These are phyloP conservation scores for Atrichornis clamosus DNA, from an alignment of 2,113 vertebrate species.

Conservation along the genomic window DNA sequence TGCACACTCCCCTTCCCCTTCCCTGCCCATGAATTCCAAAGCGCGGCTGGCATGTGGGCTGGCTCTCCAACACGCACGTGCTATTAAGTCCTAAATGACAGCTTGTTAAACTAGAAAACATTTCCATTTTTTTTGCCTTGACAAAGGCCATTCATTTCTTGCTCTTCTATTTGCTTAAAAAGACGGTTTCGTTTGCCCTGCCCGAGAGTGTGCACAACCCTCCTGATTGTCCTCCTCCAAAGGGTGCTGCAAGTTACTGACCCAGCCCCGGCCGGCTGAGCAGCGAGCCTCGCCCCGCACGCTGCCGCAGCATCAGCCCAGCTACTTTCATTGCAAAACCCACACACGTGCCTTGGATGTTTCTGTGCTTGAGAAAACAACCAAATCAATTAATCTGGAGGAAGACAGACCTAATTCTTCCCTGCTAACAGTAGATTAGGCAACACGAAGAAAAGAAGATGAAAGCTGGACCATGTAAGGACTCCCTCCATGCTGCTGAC, in stretches of 20 bases:
- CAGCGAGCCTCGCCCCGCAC: neutral
- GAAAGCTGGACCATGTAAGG: neutral
- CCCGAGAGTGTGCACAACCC: neutral
- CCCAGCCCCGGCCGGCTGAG: neutral
- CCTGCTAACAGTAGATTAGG: neutral
- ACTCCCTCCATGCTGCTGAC: neutral
- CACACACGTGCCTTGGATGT: neutral
- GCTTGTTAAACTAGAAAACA: conserved; percentile 64
- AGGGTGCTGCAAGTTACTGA: neutral
- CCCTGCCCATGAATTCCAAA: conserved; percentile 12
- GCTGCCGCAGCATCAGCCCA: neutral
- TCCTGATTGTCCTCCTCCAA: neutral
- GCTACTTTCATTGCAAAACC: neutral
- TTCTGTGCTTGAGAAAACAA: conserved; percentile 20
- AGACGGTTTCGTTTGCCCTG: conserved; percentile 4
- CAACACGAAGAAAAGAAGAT: neutral
- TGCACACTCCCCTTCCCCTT: neutral
- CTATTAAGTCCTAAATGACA: conserved; percentile 60
- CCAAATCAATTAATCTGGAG: neutral
- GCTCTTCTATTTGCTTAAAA: conserved; percentile 42
- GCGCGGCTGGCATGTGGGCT: neutral
- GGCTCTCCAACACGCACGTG: neutral
- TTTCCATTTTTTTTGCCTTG: conserved; percentile 59
- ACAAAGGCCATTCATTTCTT: conserved; percentile 63
- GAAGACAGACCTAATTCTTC: neutral